A percentile compares a stretch with the other conserved stretches of the same genome.
Evolutionary conservation across 2,797 vertebrate species (phyloP).

Genomic region (Hydrocynus forskahlii): DNA sequence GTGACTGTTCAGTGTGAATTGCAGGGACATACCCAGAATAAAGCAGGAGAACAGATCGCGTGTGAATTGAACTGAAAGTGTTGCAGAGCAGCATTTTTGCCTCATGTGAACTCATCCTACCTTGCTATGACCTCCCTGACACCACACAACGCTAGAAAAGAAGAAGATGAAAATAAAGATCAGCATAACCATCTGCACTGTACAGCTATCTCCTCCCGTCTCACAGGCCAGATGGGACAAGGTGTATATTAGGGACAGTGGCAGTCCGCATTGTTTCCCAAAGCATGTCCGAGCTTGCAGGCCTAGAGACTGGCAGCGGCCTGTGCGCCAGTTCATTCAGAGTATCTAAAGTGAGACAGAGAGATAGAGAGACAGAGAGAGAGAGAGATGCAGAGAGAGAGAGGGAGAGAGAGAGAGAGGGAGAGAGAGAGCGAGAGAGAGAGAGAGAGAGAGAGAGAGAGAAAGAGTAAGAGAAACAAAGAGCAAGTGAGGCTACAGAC

Average conservation of each 20-base stretch:
- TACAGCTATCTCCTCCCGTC: conserved; percentile 23
- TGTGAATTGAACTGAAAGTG: conserved; percentile 14
- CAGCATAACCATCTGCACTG: conserved; percentile 44
- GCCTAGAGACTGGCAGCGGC: conserved; percentile 33
- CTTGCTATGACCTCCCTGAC: conserved; percentile 49
- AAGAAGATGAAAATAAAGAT: conserved; percentile 22
- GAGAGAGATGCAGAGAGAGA: conserved; percentile 23
- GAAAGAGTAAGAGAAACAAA: too few species aligned
- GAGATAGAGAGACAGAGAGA: conserved; percentile 33
- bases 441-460: too few species aligned
- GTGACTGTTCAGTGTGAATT: too few species aligned
- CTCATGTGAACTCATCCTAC: conserved; percentile 36
- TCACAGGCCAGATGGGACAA: conserved; percentile 31
- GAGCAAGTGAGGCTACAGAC: conserved; percentile 28
- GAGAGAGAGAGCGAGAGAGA: too few species aligned
- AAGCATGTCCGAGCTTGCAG: conserved; percentile 44
- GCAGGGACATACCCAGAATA: neutral
- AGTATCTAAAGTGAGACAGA: conserved; percentile 37
- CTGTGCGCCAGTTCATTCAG: conserved; percentile 36
- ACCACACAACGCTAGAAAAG: conserved; percentile 29
- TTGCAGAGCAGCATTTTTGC: conserved; percentile 36
- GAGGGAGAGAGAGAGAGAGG: too few species aligned
- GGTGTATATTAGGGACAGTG: conserved; percentile 39
- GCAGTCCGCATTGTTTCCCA: conserved; percentile 33
- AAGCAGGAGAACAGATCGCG: neutral